phyloP scores from a whole-genome alignment of 1,140 invertebrate species.

The Luehdorfia chinensis region DNA sequence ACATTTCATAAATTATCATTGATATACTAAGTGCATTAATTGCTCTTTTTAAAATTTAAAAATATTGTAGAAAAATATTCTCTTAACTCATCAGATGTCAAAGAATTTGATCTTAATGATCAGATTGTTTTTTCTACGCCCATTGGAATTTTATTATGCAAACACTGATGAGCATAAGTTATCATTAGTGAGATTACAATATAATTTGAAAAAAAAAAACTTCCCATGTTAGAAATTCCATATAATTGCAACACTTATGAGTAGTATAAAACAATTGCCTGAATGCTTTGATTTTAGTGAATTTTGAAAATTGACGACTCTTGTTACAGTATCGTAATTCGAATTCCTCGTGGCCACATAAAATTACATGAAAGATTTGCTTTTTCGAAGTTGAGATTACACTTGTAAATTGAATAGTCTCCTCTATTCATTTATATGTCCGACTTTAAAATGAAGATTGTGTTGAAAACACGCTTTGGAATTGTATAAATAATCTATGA shows the following conservation, averaged over 20 bases:
- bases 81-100: conserved; percentile 60
- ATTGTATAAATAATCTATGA: neutral
- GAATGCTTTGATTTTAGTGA: conserved; percentile 1
- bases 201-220: conserved; percentile 20
- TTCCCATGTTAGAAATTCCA: neutral
- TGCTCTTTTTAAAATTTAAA: conserved; percentile 65
- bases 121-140: conserved; percentile 50
- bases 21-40: conserved; percentile 71
- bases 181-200: conserved; percentile 58
- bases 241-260: neutral
- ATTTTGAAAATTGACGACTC: conserved; percentile 6
- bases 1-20: conserved; percentile 61
- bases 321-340: conserved; percentile 3
- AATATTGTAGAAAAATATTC: conserved; percentile 76
- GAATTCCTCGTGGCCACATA: neutral
- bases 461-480: no score
- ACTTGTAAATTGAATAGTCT: conserved; percentile 10
- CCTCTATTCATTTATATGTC: no score
- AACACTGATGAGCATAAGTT: conserved; percentile 43
- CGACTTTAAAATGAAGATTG: no score
- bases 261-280: neutral
- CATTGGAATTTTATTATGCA: conserved; percentile 35
- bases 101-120: conserved; percentile 61
- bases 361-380: conserved; percentile 7
- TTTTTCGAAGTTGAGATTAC: neutral